phyloP scores from a whole-genome alignment of 2,888 invertebrate genomes.

The Epiblema foenella region DNA sequence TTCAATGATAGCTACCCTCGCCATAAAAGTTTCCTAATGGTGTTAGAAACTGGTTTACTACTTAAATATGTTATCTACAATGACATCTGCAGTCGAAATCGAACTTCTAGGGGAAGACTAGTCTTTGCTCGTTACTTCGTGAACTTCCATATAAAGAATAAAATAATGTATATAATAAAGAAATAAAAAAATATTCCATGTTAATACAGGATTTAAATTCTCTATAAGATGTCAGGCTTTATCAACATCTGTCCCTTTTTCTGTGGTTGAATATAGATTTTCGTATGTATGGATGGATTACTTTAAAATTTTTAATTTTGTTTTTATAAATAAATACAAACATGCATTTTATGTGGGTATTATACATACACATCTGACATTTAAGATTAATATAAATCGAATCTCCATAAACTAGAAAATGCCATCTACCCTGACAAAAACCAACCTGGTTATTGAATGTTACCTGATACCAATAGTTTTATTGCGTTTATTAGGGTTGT shows the following conservation, averaged over 20 bases:
- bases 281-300: too few relatives aligned
- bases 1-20: constrained; percentile 22
- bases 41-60: constrained; percentile 22
- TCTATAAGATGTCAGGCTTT: too few relatives aligned
- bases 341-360: too few relatives aligned
- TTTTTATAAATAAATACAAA: not conserved
- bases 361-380: too few relatives aligned
- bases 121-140: too few relatives aligned
- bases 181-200: too few relatives aligned
- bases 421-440: not conserved
- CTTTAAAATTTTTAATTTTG: not conserved
- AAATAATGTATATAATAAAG: too few relatives aligned
- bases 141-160: too few relatives aligned
- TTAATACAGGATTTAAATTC: too few relatives aligned
- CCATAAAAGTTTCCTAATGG: constrained; percentile 31
- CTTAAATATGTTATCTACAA: constrained; percentile 6
- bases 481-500: not conserved
- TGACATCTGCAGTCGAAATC: constrained; percentile 1
- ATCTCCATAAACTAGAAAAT: not conserved
- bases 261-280: too few relatives aligned
- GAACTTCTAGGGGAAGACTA: not conserved
- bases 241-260: too few relatives aligned
- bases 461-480: constrained; percentile 11
- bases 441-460: not conserved
- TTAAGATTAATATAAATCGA: too few relatives aligned